Evolutionary conservation across 1,140 invertebrate genomes (phyloP).

Genomic region (Eupeodes corollae): DNA sequence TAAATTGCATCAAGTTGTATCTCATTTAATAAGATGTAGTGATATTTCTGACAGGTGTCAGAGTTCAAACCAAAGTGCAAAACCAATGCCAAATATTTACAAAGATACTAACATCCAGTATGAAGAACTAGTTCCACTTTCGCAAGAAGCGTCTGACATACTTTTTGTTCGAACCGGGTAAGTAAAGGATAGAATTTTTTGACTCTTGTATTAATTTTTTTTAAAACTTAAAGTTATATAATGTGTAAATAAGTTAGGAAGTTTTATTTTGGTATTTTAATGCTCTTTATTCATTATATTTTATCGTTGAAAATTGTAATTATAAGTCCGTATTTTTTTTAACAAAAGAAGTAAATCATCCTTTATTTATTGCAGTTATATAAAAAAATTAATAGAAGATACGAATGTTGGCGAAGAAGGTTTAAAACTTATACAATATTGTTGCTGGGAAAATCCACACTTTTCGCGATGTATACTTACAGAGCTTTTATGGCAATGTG

Average conservation of each 20-base stretch:
- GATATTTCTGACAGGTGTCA: conserved; percentile 74
- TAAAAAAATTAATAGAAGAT: conserved; percentile 94
- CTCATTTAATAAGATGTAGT: conserved; percentile 81
- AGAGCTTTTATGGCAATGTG: conserved; percentile 88
- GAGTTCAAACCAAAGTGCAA: conserved; percentile 51
- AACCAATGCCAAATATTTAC: conserved; percentile 70
- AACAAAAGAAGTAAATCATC: no score
- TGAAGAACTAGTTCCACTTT: conserved; percentile 65
- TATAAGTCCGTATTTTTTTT: no score
- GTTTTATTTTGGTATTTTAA: no score
- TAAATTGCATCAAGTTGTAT: conserved; percentile 90
- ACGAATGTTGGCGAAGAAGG: conserved; percentile 84
- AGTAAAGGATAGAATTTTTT: not conserved
- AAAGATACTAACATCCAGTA: conserved; percentile 54
- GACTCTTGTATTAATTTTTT: no score
- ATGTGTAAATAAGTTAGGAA: no score
- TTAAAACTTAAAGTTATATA: no score
- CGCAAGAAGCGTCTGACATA: conserved; percentile 64
- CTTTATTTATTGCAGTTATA: conserved; percentile 51
- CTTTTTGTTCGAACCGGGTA: conserved; percentile 68
- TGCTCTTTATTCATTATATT: no score
- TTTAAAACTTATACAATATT: conserved; percentile 77
- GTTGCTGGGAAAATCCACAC: conserved; percentile 92
- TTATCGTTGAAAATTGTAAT: no score
- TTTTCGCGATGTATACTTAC: conserved; percentile 79